Base-by-base conservation (phyloP, 2,888 invertebrate species). In the Chymomyza caudatula region DNA sequence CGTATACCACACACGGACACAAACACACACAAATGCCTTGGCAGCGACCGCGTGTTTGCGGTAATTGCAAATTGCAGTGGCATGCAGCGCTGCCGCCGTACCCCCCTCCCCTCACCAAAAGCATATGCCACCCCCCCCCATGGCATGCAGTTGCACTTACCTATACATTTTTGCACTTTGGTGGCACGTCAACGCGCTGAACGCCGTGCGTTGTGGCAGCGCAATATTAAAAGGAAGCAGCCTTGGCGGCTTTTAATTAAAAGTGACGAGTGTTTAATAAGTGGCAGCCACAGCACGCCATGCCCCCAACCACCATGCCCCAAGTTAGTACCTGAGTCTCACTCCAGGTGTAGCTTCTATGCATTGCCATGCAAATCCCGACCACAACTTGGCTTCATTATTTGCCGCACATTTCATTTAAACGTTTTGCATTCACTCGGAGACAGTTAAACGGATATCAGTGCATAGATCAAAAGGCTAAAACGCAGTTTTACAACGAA, bases 181-280 rank as follows among this genome's bases (percentile, higher is more conserved):
- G 25, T 53, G 29, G 53, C 53, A 53, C 53, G 53, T 53, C 53
- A 53, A 53, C 53, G 53, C 53, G 5, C 42, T 11, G 17, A 15
- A 25, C n/a, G n/a, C n/a, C n/a, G 29, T 25, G 29, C 51, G n/a
- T n/a, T n/a, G n/a, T n/a, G 20, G 23, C 22, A 61, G 55, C 29
- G 15, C 54, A 61, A 55, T 61, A 61, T 62, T 56, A 62, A 62
- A 62, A 62, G 62, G 62, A 71, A 60, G 57, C 57, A 47, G 67
- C 67, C 68, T 65, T 51, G 56, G 67, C 72, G 67, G 67, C 84
- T 74, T 80, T 84, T 86, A 81, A 86, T 81, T 86, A 81, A 84
- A 86, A 84, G 86, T 81, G 86, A 81, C 86, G 86, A 81, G 81
- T 86, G 71, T 84, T 85, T 86, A 81, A 84, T 86, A 80, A 84